These are phyloP conservation scores for Holacanthus passer DNA, from an alignment of 2,113 vertebrate species.

Conservation along the genomic window DNA sequence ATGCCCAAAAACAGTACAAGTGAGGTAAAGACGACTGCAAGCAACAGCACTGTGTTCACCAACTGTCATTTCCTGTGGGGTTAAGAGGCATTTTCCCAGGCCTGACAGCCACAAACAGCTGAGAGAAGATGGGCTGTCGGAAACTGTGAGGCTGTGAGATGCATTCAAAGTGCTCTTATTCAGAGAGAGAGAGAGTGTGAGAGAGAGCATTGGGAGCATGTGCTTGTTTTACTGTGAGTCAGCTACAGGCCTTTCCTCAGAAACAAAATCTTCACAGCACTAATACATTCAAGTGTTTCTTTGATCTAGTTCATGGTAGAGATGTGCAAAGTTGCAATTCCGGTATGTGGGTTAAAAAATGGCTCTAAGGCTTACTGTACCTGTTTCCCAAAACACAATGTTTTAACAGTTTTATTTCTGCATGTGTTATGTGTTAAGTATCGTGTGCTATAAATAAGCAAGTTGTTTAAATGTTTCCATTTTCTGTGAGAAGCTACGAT, in stretches of 20 bases:
- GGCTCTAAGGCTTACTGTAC: not conserved
- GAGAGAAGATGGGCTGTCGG: slow-evolving; percentile 44
- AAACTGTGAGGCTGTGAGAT: slow-evolving; percentile 52
- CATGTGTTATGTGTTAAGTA: not conserved
- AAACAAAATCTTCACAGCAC: not conserved
- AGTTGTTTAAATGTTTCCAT: not conserved
- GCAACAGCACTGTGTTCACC: slow-evolving; percentile 2
- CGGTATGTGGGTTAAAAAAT: not conserved
- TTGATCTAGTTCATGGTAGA: not conserved
- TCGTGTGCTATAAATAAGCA: not conserved
- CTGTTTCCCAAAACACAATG: not conserved
- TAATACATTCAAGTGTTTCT: not conserved
- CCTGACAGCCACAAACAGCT: slow-evolving; percentile 62
- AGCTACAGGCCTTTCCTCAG: slow-evolving; percentile 1
- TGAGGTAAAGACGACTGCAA: slow-evolving; percentile 18
- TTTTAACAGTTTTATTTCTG: not conserved
- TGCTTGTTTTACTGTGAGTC: not conserved
- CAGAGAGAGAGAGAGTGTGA: slow-evolving; percentile 16
- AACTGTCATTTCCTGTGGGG: slow-evolving; percentile 67
- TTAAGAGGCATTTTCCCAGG: slow-evolving; percentile 68
- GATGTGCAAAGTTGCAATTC: not conserved
- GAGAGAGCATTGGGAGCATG: not conserved
- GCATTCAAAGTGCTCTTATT: slow-evolving; percentile 72
- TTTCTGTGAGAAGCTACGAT: not conserved
- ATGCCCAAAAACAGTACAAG: not conserved